Evolutionary conservation across 2,113 vertebrate genomes (phyloP).

Genomic region (Scartelaos histophorus): DNA sequence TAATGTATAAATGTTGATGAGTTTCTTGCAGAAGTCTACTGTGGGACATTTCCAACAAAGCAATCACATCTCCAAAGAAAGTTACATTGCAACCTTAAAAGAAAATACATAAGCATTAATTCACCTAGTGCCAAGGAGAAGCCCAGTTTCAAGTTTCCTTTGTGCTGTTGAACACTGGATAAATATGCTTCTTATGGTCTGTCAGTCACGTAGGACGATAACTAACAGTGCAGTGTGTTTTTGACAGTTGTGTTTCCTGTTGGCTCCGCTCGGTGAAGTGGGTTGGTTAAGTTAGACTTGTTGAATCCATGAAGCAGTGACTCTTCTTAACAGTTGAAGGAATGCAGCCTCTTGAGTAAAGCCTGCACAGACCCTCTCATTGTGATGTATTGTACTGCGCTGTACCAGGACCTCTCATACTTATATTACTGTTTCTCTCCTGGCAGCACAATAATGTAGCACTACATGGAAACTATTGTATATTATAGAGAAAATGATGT

Average conservation of each 20-base stretch:
- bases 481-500: too few species aligned
- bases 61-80: too few species aligned
- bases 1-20: too few species aligned
- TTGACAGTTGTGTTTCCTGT: conserved; percentile 6
- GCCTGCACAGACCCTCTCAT: conserved; percentile 28
- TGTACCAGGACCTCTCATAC: conserved; percentile 67
- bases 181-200: background rate
- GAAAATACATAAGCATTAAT: too few species aligned
- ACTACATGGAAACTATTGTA: too few species aligned
- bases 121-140: too few species aligned
- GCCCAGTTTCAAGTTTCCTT: too few species aligned
- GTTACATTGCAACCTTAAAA: too few species aligned
- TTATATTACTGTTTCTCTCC: conserved; percentile 16
- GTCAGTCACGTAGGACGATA: background rate
- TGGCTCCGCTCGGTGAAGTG: conserved; percentile 12
- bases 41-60: too few species aligned
- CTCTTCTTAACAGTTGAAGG: conserved; percentile 51
- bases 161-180: too few species aligned
- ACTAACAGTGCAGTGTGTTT: background rate
- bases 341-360: conserved; percentile 57
- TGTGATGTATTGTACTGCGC: conserved; percentile 49
- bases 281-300: conserved; percentile 22
- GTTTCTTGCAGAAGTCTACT: too few species aligned
- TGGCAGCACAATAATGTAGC: background rate
- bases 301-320: conserved; percentile 33